Conservation (phyloP, 2,888 invertebrate species). For the Julus scanicus region DNA sequence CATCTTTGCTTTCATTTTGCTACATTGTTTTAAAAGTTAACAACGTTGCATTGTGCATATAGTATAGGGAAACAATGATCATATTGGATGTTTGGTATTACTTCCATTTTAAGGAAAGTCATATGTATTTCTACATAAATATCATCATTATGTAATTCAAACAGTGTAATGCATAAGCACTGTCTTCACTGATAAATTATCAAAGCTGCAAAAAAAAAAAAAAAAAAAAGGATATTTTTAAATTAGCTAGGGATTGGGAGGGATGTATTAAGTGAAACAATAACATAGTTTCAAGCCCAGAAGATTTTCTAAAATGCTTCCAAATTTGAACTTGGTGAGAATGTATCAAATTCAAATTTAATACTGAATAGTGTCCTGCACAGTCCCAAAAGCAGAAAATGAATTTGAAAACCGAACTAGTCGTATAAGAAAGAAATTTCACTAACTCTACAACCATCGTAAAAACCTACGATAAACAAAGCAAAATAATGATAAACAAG, state of each 20-base stretch:
- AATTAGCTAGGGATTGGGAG: too few species aligned
- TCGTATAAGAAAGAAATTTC: constrained; percentile 1
- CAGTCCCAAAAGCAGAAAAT: background rate
- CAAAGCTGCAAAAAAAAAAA: too few species aligned
- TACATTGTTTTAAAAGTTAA: background rate
- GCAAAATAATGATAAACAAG: background rate
- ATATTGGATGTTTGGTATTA: too few species aligned
- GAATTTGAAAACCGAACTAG: background rate
- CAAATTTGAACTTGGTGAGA: background rate
- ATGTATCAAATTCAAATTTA: background rate
- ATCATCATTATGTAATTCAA: too few species aligned
- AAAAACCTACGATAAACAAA: background rate
- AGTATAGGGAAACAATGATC: too few species aligned
- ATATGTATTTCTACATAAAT: too few species aligned
- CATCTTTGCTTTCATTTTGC: background rate
- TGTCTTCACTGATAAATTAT: too few species aligned
- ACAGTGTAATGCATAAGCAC: too few species aligned
- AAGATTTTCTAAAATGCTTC: background rate
- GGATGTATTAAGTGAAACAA: background rate
- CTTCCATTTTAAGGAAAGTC: too few species aligned
- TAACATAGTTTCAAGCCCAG: background rate
- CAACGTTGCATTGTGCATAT: background rate
- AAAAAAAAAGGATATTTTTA: too few species aligned
- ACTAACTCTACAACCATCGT: background rate
- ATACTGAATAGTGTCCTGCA: background rate